Conservation (phyloP, 2,888 invertebrate species). For the Platycheirus albimanus region DNA sequence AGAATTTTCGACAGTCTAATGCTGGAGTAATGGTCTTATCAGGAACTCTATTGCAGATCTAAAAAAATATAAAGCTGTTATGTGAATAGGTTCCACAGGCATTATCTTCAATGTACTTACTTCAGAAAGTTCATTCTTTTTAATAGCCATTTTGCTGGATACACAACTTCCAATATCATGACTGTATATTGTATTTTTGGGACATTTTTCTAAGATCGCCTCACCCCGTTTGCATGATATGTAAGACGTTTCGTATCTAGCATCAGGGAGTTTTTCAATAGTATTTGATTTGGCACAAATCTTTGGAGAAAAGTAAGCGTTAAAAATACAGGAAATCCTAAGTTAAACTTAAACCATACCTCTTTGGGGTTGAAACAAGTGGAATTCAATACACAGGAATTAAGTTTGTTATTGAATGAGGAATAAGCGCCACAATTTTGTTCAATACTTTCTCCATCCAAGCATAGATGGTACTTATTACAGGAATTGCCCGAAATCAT, state of each 20-base stretch:
- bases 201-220: conserved; percentile 49
- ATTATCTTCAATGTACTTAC: conserved; percentile 28
- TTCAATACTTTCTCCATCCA: conserved; percentile 49
- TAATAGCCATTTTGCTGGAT: conserved; percentile 40
- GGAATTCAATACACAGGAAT: conserved; percentile 45
- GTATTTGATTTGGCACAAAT: conserved; percentile 51
- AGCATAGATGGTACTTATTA: conserved; percentile 54
- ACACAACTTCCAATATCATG: conserved; percentile 63
- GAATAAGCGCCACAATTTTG: conserved; percentile 67
- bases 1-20: conserved; percentile 65
- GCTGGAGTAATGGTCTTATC: conserved; percentile 54
- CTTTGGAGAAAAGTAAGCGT: too few species aligned
- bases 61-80: background rate
- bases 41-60: conserved; percentile 45
- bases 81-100: background rate
- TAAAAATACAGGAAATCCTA: too few species aligned
- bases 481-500: conserved; percentile 46
- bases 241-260: conserved; percentile 34
- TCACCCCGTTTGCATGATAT: conserved; percentile 39
- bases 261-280: conserved; percentile 59
- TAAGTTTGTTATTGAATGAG: conserved; percentile 45
- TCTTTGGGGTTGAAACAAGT: conserved; percentile 46
- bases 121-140: conserved; percentile 37
- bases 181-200: conserved; percentile 42
- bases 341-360: too few species aligned